These are phyloP conservation scores for Subanguina moxae DNA, from an alignment of 1,140 invertebrate species.

Conservation along the genomic window DNA sequence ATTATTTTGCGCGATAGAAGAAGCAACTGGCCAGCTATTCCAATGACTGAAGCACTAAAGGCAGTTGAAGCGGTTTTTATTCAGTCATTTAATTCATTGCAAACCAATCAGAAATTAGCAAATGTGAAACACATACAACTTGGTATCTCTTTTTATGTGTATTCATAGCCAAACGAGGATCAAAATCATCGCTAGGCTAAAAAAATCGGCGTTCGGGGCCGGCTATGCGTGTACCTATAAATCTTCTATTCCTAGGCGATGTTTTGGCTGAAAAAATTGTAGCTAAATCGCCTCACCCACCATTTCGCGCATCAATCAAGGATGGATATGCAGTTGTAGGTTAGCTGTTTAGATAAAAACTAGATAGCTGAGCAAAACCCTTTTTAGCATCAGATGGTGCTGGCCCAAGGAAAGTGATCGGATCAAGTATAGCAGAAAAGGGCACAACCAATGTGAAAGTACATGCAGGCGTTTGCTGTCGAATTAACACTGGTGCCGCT, in stretches of 20 bases:
- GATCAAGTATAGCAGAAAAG: neutral
- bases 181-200: too few relatives aligned
- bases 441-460: slow-evolving; percentile 1
- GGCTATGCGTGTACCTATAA: too few relatives aligned
- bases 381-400: slow-evolving; percentile 33
- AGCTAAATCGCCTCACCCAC: slow-evolving; percentile 19
- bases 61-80: neutral
- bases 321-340: slow-evolving; percentile 51
- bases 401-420: slow-evolving; percentile 30
- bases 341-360: slow-evolving; percentile 10
- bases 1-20: neutral
- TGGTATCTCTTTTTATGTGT: neutral
- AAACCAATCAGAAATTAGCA: neutral
- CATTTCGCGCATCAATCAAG: slow-evolving; percentile 34
- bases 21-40: neutral
- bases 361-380: neutral
- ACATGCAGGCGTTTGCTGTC: slow-evolving; percentile 28
- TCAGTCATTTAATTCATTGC: neutral
- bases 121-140: neutral
- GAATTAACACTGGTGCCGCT: slow-evolving; percentile 44
- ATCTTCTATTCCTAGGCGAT: slow-evolving; percentile 19
- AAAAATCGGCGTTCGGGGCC: too few relatives aligned
- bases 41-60: neutral
- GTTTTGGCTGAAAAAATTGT: slow-evolving; percentile 31
- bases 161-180: too few relatives aligned